Evolutionary conservation across 2,113 vertebrate species (phyloP).

Genomic region (Notarius lentiginosus): DNA sequence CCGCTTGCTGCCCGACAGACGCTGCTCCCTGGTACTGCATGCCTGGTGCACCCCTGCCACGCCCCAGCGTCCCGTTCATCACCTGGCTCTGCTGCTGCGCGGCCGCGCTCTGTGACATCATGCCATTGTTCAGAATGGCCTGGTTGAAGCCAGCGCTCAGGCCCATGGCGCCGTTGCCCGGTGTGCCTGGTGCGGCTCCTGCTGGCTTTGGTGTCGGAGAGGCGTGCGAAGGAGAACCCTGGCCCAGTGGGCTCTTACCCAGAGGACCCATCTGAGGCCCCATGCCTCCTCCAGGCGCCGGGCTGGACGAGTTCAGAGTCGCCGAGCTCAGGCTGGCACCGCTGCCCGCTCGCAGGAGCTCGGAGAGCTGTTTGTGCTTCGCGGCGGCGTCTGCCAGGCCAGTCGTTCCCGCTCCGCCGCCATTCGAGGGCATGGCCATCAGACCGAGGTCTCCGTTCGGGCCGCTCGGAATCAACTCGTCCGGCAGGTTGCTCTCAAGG

Average conservation of each 20-base stretch:
- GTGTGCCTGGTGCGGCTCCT: constrained; percentile 77
- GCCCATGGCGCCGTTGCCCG: constrained; percentile 82
- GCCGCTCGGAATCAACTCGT: constrained; percentile 96
- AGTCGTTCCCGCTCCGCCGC: constrained; percentile 56
- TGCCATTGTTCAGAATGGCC: constrained; percentile 84
- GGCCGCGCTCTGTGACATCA: constrained; percentile 83
- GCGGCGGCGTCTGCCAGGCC: constrained; percentile 86
- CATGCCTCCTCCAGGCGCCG: constrained; percentile 80
- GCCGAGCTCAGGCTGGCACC: constrained; percentile 74
- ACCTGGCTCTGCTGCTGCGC: constrained; percentile 85
- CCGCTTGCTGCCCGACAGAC: constrained; percentile 67
- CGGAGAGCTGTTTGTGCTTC: constrained; percentile 97
- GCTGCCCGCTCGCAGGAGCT: constrained; percentile 88
- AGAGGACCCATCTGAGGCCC: constrained; percentile 68
- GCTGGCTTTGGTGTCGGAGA: constrained; percentile 91
- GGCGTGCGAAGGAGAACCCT: constrained; percentile 82
- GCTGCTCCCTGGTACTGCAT: constrained; percentile 86
- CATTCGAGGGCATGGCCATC: constrained; percentile 78
- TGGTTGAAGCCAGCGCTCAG: constrained; percentile 88
- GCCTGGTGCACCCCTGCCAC: constrained; percentile 82
- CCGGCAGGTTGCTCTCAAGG: constrained; percentile 97
- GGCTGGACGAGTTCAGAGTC: constrained; percentile 82
- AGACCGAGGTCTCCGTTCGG: constrained; percentile 77
- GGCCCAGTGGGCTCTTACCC: constrained; percentile 86
- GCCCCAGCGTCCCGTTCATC: constrained; percentile 92